These are phyloP conservation scores for Drosophila tristis DNA, from an alignment of 1,140 invertebrate genomes.

Conservation along the genomic window DNA sequence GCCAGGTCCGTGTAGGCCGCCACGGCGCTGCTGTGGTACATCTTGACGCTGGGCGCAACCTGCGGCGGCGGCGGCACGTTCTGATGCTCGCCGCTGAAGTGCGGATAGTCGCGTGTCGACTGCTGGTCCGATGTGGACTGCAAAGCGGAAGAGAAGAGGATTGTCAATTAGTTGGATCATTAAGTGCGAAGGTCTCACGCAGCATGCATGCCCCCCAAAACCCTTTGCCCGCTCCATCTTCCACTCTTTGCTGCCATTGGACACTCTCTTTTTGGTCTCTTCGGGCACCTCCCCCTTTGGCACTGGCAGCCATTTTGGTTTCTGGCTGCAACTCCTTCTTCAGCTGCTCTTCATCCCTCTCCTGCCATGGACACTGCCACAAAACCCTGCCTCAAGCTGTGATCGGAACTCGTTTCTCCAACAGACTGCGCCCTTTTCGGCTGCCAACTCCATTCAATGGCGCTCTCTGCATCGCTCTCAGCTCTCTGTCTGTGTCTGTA, in stretches of 20 bases:
- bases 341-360: conserved; percentile 4
- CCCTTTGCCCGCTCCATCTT: conserved; percentile 3
- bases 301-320: conserved; percentile 66
- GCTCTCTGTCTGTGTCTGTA: conserved; percentile 27
- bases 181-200: background rate
- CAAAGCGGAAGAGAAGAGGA: conserved; percentile 13
- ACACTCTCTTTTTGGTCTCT: background rate
- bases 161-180: background rate
- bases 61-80: conserved; percentile 53
- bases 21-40: conserved; percentile 81
- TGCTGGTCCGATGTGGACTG: conserved; percentile 69
- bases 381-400: background rate
- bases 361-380: background rate
- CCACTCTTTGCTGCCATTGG: conserved; percentile 53
- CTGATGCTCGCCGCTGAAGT: conserved; percentile 63
- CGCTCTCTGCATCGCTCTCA: conserved; percentile 54
- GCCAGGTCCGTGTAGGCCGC: conserved; percentile 79
- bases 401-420: conserved; percentile 58
- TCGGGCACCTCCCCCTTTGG: conserved; percentile 41
- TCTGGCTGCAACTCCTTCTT: conserved; percentile 45
- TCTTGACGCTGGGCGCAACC: conserved; percentile 64
- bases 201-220: background rate
- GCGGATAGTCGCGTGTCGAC: conserved; percentile 67
- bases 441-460: conserved; percentile 53
- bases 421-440: conserved; percentile 55